Conservation (phyloP, 2,888 invertebrate genomes). For the Acronicta psi region DNA sequence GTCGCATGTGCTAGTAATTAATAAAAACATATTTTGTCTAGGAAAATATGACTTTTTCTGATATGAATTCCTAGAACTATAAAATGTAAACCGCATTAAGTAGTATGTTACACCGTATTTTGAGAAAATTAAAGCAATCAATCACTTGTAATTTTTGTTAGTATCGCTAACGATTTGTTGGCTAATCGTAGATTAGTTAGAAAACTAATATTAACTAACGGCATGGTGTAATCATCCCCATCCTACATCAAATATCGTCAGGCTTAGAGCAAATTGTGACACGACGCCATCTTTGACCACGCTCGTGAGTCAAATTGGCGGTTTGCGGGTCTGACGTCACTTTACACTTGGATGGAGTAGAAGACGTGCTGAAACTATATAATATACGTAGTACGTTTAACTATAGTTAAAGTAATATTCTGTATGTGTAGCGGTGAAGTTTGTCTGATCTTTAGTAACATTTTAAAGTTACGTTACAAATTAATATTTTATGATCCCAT, state of each 20-base stretch:
- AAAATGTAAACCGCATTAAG: no score
- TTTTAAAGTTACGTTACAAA: background rate
- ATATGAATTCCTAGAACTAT: no score
- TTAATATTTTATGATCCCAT: no score
- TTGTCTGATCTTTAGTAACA: background rate
- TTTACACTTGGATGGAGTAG: constrained; percentile 43
- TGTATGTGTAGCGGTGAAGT: background rate
- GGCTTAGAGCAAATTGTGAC: constrained; percentile 64
- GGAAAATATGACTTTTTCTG: no score
- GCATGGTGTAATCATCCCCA: constrained; percentile 34
- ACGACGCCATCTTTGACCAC: constrained; percentile 71
- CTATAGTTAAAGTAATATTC: background rate
- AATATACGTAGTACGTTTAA: constrained; percentile 9
- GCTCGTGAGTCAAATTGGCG: constrained; percentile 72
- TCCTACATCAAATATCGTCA: constrained; percentile 52
- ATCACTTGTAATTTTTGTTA: background rate
- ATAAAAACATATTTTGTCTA: no score
- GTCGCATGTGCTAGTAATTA: no score
- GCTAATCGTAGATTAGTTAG: background rate
- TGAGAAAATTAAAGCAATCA: no score
- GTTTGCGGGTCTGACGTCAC: constrained; percentile 65
- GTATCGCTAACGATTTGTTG: background rate
- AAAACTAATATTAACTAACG: constrained; percentile 3
- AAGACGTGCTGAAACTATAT: constrained; percentile 48
- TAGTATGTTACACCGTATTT: no score